Evolutionary conservation across 2,113 vertebrate species (phyloP).

Genomic region (Hyperoodon ampullatus): DNA sequence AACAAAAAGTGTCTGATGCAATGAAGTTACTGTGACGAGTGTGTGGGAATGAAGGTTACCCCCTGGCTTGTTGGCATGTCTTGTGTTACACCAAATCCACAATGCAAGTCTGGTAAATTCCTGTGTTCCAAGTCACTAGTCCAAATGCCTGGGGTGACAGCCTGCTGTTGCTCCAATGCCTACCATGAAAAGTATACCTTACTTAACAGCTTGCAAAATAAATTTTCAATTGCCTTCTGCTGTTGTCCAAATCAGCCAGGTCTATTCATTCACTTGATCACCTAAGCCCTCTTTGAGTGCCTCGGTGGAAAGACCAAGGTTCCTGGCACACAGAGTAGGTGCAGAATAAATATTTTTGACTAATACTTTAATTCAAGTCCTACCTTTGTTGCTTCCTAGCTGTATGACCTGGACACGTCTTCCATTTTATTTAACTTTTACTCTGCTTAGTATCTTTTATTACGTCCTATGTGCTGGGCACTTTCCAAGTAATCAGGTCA

Average conservation of each 20-base stretch:
- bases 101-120: conserved; percentile 55
- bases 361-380: background rate
- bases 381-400: background rate
- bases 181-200: conserved; percentile 13
- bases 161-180: background rate
- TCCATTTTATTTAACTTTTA: background rate
- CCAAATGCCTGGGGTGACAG: conserved; percentile 9
- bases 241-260: background rate
- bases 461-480: background rate
- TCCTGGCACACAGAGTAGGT: background rate
- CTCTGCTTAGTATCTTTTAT: background rate
- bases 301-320: background rate
- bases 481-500: conserved; percentile 1
- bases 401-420: background rate
- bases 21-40: background rate
- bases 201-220: conserved; percentile 33
- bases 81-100: conserved; percentile 70
- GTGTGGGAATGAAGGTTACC: conserved; percentile 17
- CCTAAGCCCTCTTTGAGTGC: background rate
- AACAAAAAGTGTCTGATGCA: background rate
- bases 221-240: background rate
- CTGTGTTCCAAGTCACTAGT: conserved; percentile 49
- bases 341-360: background rate
- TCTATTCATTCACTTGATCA: background rate
- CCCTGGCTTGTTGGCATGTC: conserved; percentile 40